Base-by-base conservation (phyloP, 2,888 invertebrate species). In the Drosophila hamatofila region DNA sequence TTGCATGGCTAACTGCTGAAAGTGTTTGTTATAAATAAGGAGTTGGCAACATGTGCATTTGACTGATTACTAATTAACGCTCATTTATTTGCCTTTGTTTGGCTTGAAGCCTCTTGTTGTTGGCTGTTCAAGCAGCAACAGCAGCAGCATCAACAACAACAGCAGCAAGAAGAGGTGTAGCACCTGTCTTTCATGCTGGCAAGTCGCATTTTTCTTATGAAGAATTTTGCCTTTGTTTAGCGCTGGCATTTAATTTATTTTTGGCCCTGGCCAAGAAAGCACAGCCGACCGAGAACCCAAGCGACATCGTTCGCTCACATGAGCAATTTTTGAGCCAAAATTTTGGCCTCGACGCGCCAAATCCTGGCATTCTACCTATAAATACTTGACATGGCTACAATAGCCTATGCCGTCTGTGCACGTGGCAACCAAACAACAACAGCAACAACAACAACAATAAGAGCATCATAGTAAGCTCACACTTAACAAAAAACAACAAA, bases 371-470 rank as follows among this genome's bases (percentile, higher is more conserved):
- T 72, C 75, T 79, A 77, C 86, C 88, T 85, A 84, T 89, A 85
- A 88, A 85, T 85, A 85, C 75, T 85, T 89, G 83, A 80, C 88
- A 82, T 89, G 78, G 78, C 71, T 68, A 84, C 88, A 87, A 89
- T 78, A 69, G 85, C 88, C 52, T 52, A 35, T 67, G 41, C 27
- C 65, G 72, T 72, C 80, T 73, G 57, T 39, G 41, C 55, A 59
- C 60, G 54, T 60, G 65, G 62, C 64, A 65, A 27, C 58, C 59
- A 62, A 39, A 46, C 59, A 18, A 33, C 30, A 51, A 37, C 35
- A 37, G n/a, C 14, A 37, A 52, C 27, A n/a, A 18, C 27, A n/a
- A 25, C 37, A 23, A 37, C 7, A 16, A 2, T 16, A 16, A 37
- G 16, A 16, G 35, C 14, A 6, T 25, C 8, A 14, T 14, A 6